phyloP scores from a whole-genome alignment of 2,888 invertebrate genomes.

The Plebejus anna region DNA sequence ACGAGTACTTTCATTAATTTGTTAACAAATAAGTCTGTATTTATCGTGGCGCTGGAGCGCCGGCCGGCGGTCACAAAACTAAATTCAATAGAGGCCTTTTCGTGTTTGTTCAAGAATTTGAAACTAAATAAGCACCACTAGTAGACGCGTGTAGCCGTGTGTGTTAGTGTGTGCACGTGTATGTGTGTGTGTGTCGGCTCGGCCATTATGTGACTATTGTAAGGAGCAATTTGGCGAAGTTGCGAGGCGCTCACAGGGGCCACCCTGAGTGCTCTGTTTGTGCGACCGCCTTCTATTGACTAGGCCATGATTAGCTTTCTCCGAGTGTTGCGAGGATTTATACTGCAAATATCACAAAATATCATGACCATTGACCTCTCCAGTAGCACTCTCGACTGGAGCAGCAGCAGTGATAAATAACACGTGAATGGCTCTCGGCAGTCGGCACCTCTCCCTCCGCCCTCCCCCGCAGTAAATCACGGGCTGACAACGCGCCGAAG shows the following conservation, averaged over 20 bases:
- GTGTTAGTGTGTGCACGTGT: conserved; percentile 28
- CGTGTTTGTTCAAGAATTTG: conserved; percentile 5
- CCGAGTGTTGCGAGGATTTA: neutral
- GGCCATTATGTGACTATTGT: conserved; percentile 24
- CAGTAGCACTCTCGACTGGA: neutral
- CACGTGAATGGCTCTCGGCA: conserved; percentile 6
- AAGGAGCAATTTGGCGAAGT: conserved; percentile 21
- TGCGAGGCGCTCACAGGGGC: neutral
- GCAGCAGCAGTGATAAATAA: conserved; percentile 13
- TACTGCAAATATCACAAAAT: neutral
- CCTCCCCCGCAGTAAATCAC: conserved; percentile 8
- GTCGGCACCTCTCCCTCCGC: neutral
- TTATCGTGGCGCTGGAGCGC: neutral
- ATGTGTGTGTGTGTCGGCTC: neutral
- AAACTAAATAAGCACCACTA: conserved; percentile 31
- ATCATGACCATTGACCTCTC: neutral
- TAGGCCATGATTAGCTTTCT: neutral
- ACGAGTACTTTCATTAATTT: neutral
- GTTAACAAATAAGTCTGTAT: neutral
- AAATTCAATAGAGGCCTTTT: conserved; percentile 20
- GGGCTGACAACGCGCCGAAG: conserved; percentile 10
- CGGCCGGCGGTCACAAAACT: neutral
- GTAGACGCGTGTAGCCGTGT: conserved; percentile 16
- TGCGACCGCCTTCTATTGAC: neutral
- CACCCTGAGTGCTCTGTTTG: conserved; percentile 14